These are phyloP conservation scores for Hyposoter didymator DNA, from an alignment of 2,888 invertebrate species.

Conservation along the genomic window DNA sequence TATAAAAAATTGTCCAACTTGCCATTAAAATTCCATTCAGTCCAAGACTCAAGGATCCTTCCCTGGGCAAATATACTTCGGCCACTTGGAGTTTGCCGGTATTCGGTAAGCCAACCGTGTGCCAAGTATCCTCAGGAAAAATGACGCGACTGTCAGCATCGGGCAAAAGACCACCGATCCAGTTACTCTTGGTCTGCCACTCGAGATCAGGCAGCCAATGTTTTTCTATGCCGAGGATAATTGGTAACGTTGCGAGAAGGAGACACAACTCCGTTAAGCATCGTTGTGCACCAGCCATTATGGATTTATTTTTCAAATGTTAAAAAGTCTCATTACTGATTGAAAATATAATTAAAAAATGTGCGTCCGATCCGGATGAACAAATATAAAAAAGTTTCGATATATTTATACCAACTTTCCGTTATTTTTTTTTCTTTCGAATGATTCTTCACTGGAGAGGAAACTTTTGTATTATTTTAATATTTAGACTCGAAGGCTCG, in stretches of 20 bases:
- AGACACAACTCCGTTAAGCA: background rate
- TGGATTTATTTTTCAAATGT: background rate
- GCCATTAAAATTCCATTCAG: slow-evolving; percentile 65
- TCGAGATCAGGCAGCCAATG: slow-evolving; percentile 80
- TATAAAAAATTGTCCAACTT: slow-evolving; percentile 25
- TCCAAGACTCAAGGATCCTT: slow-evolving; percentile 77
- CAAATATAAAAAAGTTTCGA: background rate
- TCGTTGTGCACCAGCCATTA: background rate
- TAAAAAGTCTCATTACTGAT: background rate
- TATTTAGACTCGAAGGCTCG: slow-evolving; percentile 10
- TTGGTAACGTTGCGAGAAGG: slow-evolving; percentile 13
- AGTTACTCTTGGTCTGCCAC: slow-evolving; percentile 78
- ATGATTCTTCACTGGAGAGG: background rate
- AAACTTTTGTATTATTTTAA: background rate
- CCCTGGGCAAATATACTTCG: slow-evolving; percentile 77
- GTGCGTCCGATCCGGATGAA: no score
- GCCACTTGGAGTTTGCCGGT: slow-evolving; percentile 69
- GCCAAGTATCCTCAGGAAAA: slow-evolving; percentile 79
- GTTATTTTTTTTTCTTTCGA: background rate
- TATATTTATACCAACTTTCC: background rate
- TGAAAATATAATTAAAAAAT: background rate
- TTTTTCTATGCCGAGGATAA: slow-evolving; percentile 70
- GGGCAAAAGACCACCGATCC: slow-evolving; percentile 75
- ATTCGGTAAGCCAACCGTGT: slow-evolving; percentile 78
- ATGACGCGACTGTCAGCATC: slow-evolving; percentile 74